Evolutionary conservation across 37 sponge, comb jelly and placozoan species (phyloP).

Genomic region (Tethya wilhelma): DNA sequence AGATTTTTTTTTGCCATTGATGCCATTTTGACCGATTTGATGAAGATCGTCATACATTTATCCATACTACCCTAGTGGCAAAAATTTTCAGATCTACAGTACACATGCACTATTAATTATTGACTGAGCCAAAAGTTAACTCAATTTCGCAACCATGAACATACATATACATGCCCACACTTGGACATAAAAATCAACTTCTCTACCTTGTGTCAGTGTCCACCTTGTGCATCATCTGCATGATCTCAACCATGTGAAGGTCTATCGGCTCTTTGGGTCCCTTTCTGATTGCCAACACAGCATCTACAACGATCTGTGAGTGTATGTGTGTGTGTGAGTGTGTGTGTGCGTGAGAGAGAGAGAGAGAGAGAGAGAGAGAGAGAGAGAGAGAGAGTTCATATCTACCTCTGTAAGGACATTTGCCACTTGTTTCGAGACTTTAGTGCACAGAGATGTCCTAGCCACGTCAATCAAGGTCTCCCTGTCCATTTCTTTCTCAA

Average conservation of each 20-base stretch:
- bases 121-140: too few species aligned
- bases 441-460: conserved; percentile 94
- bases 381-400: conserved; percentile 6
- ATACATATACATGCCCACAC: too few species aligned
- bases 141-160: too few species aligned
- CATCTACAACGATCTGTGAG: conserved; percentile 91
- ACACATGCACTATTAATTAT: too few species aligned
- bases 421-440: conserved; percentile 81
- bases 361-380: conserved; percentile 10
- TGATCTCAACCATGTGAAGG: conserved; percentile 99
- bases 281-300: conserved; percentile 87
- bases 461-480: conserved; percentile 94
- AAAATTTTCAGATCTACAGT: too few species aligned
- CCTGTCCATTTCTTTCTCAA: conserved; percentile 78
- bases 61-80: neutral
- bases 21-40: neutral
- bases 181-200: too few species aligned
- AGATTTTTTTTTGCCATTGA: too few species aligned
- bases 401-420: conserved; percentile 92
- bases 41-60: too few species aligned
- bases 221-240: conserved; percentile 97
- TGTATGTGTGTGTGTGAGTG: neutral
- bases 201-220: conserved; percentile 95
- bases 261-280: conserved; percentile 82
- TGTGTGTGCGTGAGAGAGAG: neutral